Evolutionary conservation across 2,888 invertebrate genomes (phyloP).

Genomic region (Muschampia plurimacula): DNA sequence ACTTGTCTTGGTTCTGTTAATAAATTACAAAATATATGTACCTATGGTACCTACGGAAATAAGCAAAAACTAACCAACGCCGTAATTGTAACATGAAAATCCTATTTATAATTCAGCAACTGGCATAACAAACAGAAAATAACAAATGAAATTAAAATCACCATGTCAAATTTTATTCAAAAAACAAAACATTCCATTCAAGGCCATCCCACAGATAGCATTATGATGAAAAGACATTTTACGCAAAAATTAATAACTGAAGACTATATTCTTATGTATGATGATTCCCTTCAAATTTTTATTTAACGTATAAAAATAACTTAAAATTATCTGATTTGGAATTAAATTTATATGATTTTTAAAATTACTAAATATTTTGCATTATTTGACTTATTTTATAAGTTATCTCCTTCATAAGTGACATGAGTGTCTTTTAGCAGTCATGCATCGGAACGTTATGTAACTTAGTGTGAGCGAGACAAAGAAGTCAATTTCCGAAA

Average conservation of each 20-base stretch:
- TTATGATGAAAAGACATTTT: background rate
- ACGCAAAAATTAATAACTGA: background rate
- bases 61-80: conserved; percentile 32
- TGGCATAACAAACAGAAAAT: conserved; percentile 62
- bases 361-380: too few relatives aligned
- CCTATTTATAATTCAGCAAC: conserved; percentile 59
- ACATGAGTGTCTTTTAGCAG: too few relatives aligned
- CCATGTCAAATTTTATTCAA: conserved; percentile 54
- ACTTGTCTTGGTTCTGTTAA: background rate
- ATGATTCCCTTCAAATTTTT: background rate
- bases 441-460: conserved; percentile 12
- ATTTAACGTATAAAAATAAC: background rate
- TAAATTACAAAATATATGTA: background rate
- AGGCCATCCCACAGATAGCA: conserved; percentile 14
- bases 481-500: conserved; percentile 15
- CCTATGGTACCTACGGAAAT: conserved; percentile 12
- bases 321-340: too few relatives aligned
- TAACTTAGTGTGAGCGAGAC: conserved; percentile 36
- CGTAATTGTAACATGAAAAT: conserved; percentile 47
- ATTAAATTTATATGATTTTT: too few relatives aligned
- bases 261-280: background rate
- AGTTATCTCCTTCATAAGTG: background rate
- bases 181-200: conserved; percentile 58
- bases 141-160: conserved; percentile 64
- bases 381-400: too few relatives aligned